Evolutionary conservation across 2,113 vertebrate species (phyloP).

Genomic region (Strix uralensis): DNA sequence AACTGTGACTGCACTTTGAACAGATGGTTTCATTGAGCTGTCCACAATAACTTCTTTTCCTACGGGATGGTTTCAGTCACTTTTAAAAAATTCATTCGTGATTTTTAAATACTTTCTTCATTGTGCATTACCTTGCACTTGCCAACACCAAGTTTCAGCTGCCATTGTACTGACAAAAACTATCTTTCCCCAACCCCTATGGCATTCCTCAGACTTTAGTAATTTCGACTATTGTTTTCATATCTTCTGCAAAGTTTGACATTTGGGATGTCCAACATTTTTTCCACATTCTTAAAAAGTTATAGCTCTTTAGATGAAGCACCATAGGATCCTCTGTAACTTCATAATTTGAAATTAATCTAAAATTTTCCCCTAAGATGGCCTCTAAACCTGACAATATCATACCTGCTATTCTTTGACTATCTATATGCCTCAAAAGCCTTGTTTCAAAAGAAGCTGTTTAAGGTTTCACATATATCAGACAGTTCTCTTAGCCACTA

Average conservation of each 20-base stretch:
- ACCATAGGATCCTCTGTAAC: neutral
- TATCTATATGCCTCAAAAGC: neutral
- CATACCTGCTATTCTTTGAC: neutral
- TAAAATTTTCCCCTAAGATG: neutral
- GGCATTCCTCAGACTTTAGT: neutral
- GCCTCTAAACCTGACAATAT: neutral
- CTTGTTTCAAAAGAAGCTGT: neutral
- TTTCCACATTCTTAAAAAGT: neutral
- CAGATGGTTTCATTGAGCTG: constrained; percentile 59
- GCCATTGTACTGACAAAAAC: neutral
- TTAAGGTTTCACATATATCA: neutral
- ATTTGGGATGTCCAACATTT: neutral
- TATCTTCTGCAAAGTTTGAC: neutral
- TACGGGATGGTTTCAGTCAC: neutral
- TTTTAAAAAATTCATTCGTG: neutral
- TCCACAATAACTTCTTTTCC: constrained; percentile 60
- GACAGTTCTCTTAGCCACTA: neutral
- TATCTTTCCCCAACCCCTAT: neutral
- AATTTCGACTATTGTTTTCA: neutral
- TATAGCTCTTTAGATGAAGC: neutral
- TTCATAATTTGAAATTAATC: neutral
- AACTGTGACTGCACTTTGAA: constrained; percentile 18
- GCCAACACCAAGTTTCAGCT: constrained; percentile 1
- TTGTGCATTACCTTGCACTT: neutral
- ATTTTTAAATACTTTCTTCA: neutral